phyloP scores from a whole-genome alignment of 2,113 vertebrate genomes.

The Cephalopholis sonnerati region DNA sequence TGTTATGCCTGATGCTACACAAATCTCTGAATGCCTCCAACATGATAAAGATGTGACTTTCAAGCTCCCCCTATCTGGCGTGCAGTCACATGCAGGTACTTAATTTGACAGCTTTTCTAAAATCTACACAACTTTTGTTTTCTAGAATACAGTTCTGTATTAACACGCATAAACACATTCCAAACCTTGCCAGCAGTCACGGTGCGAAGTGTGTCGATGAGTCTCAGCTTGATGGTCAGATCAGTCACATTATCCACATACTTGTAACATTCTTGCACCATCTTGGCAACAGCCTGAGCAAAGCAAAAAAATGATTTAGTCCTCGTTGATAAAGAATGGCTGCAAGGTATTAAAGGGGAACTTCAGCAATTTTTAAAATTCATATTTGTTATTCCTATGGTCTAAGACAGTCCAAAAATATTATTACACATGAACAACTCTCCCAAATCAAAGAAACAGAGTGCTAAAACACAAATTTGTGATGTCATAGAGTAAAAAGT shows the following conservation, averaged over 20 bases:
- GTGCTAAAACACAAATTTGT: too few species aligned
- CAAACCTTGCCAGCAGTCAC: slow-evolving; percentile 98
- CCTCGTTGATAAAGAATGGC: not conserved
- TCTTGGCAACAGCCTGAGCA: slow-evolving; percentile 96
- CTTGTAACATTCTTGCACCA: slow-evolving; percentile 98
- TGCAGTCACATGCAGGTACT: not conserved
- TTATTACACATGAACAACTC: too few species aligned
- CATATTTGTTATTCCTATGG: too few species aligned
- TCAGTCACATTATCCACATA: slow-evolving; percentile 94
- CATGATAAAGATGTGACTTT: not conserved
- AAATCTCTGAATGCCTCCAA: not conserved
- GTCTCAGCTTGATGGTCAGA: slow-evolving; percentile 92
- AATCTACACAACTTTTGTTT: not conserved
- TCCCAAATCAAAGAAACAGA: too few species aligned
- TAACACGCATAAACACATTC: not conserved
- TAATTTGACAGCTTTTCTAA: not conserved
- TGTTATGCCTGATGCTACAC: not conserved
- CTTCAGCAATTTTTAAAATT: too few species aligned
- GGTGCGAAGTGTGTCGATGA: slow-evolving; percentile 96
- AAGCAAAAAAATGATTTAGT: not conserved
- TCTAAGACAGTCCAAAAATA: too few species aligned
- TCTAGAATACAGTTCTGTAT: not conserved
- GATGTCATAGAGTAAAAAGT: too few species aligned
- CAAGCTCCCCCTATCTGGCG: not conserved
- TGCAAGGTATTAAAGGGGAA: not conserved